Conservation (phyloP, 2,797 vertebrate species). For the Sarcophilus harrisii region DNA sequence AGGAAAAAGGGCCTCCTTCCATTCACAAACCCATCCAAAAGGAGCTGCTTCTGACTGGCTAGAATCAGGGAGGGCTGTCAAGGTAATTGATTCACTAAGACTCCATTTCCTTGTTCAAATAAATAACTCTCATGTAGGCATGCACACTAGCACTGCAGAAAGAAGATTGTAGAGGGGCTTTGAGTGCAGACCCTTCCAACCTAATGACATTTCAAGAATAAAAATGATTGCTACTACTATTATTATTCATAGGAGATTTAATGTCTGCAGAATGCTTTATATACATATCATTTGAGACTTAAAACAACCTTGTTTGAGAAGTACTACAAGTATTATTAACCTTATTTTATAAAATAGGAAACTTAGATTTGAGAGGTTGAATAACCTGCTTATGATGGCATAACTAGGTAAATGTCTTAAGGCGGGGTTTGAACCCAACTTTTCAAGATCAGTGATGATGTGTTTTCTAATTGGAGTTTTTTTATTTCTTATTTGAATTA, state of each 20-base stretch:
- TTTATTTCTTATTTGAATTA: neutral
- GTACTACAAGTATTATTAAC: neutral
- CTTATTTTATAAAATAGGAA: neutral
- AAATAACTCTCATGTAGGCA: conserved; percentile 25
- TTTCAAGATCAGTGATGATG: neutral
- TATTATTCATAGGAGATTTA: neutral
- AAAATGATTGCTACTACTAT: neutral
- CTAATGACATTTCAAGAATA: neutral
- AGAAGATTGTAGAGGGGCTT: neutral
- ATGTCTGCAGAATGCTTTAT: neutral
- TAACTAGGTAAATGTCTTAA: neutral
- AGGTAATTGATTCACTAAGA: conserved; percentile 6
- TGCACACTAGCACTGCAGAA: neutral
- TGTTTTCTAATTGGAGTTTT: neutral
- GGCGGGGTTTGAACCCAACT: neutral
- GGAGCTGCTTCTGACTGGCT: neutral
- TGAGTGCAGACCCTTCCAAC: neutral
- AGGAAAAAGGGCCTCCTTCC: neutral
- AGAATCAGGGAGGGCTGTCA: neutral
- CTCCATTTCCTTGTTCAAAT: conserved; percentile 6
- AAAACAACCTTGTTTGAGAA: neutral
- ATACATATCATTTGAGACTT: neutral
- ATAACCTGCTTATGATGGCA: neutral
- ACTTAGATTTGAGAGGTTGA: neutral
- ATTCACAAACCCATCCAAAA: neutral